Evolutionary conservation across 2,113 vertebrate species (phyloP).

Genomic region (Tricholaema leucomelas): DNA sequence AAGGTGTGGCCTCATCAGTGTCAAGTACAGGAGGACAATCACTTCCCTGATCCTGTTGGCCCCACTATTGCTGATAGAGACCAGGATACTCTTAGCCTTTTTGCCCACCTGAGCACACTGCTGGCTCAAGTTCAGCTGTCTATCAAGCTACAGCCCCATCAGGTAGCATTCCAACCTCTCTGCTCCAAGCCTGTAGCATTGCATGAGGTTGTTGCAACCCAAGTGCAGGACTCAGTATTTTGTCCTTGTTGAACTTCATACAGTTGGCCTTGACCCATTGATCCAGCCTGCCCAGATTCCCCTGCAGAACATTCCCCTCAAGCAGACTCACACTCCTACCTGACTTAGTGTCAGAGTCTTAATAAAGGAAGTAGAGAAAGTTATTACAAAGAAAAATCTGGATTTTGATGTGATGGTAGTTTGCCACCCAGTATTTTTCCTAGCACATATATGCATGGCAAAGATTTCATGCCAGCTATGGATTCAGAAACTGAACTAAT

Average conservation of each 20-base stretch:
- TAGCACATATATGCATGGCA: neutral
- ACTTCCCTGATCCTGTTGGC: neutral
- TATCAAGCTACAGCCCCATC: rapidly evolving
- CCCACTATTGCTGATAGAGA: neutral
- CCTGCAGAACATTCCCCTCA: neutral
- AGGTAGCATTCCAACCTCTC: neutral
- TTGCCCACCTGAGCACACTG: neutral
- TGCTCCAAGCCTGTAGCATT: neutral
- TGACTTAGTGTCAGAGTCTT: neutral
- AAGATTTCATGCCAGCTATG: neutral
- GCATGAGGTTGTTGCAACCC: neutral
- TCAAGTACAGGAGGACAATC: neutral
- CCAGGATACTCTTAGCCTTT: neutral
- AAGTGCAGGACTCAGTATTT: neutral
- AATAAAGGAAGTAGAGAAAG: neutral
- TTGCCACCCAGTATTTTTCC: neutral
- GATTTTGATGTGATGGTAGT: neutral
- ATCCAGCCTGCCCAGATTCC: neutral
- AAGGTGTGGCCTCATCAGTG: neutral
- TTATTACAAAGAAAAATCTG: neutral
- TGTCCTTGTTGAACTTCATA: neutral
- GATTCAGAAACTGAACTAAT: neutral
- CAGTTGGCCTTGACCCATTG: rapidly evolving
- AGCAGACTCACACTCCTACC: neutral
- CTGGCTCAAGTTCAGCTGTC: neutral